These are phyloP conservation scores for Dryadula phaetusa DNA, from an alignment of 2,888 invertebrate species.

Conservation along the genomic window DNA sequence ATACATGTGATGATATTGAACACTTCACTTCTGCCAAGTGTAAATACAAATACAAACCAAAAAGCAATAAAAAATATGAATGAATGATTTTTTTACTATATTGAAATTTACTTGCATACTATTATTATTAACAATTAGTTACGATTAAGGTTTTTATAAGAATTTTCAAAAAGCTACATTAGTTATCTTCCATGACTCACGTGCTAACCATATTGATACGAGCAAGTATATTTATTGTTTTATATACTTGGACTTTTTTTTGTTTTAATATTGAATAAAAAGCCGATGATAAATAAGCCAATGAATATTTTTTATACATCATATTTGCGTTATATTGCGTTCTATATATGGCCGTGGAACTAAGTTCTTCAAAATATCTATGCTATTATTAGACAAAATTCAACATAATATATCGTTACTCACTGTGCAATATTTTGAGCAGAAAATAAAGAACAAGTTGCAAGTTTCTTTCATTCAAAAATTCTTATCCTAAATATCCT, in stretches of 20 bases:
- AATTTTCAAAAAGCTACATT: constrained; percentile 2
- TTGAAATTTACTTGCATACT: no score
- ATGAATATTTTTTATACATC: no score
- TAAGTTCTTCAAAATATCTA: no score
- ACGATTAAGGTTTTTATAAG: not conserved
- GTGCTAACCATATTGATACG: not conserved
- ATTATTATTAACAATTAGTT: not conserved
- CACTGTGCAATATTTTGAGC: no score
- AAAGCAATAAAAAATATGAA: not conserved
- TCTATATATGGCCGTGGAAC: no score
- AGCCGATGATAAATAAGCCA: no score
- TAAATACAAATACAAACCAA: not conserved
- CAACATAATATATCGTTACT: no score
- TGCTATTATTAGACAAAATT: no score
- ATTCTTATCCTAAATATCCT: not conserved
- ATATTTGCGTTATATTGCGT: no score
- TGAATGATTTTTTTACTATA: no score
- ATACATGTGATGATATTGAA: not conserved
- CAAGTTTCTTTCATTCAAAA: not conserved
- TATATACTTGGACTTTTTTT: no score
- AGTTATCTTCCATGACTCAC: not conserved
- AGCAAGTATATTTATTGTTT: not conserved
- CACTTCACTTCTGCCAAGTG: not conserved
- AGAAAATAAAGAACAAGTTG: not conserved
- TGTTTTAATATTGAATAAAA: no score